A percentile compares a stretch with the other conserved stretches of the same genome.
phyloP scores from a whole-genome alignment of 2,797 vertebrate species.

The Limosa lapponica region DNA sequence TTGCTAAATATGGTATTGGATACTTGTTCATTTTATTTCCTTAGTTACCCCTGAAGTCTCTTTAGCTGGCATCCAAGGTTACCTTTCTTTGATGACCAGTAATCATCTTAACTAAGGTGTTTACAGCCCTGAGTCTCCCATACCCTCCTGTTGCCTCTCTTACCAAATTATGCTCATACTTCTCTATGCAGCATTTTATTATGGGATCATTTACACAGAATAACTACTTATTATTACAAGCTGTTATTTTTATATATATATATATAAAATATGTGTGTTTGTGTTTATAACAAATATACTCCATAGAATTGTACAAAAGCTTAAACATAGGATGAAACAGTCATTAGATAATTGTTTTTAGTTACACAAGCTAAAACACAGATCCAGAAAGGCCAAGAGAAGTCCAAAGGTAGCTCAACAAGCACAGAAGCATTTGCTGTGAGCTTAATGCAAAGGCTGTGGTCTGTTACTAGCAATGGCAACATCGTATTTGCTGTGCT shows the following conservation, averaged over 20 bases:
- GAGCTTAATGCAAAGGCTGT: neutral
- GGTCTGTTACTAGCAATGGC: neutral
- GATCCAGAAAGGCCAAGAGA: neutral
- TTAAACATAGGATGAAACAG: neutral
- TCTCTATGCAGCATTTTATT: neutral
- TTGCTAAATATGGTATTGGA: neutral
- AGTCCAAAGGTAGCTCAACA: neutral
- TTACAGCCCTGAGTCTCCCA: neutral
- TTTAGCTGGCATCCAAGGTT: neutral
- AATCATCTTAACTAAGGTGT: neutral
- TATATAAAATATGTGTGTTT: neutral
- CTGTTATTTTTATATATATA: rapidly evolving
- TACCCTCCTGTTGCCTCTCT: neutral
- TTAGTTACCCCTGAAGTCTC: neutral
- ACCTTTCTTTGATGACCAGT: neutral
- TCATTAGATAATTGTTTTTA: neutral
- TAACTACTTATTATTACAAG: neutral
- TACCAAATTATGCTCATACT: neutral
- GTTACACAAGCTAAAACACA: neutral
- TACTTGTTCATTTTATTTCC: neutral
- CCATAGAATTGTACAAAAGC: neutral
- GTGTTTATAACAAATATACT: neutral
- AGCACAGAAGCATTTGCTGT: neutral
- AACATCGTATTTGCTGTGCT: neutral
- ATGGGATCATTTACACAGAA: neutral